phyloP scores from a whole-genome alignment of 2,797 vertebrate species.

The Fistularia commersonii region DNA sequence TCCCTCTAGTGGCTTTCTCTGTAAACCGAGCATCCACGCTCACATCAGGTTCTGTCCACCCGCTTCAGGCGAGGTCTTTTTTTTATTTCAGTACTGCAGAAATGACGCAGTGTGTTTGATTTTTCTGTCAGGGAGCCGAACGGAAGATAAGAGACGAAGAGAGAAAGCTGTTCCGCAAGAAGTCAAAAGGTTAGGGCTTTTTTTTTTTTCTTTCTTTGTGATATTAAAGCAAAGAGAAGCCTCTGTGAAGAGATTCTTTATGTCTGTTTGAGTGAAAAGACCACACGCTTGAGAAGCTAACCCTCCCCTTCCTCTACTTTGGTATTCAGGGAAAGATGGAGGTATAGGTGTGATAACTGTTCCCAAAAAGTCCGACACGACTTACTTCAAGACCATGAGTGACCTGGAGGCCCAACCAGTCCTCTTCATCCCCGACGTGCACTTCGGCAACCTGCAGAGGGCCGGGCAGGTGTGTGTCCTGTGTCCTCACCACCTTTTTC shows the following conservation, averaged over 20 bases:
- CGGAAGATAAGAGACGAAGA: conserved; percentile 97
- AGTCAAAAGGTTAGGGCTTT: conserved; percentile 79
- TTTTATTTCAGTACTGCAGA: not conserved
- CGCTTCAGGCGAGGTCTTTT: not conserved
- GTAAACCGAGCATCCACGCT: conserved; percentile 13
- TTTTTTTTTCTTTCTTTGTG: no score
- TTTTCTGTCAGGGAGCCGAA: conserved; percentile 86
- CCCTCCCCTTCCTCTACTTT: not conserved
- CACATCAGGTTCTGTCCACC: not conserved
- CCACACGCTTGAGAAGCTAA: no score
- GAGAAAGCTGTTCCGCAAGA: conserved; percentile 94
- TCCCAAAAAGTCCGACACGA: conserved; percentile 88
- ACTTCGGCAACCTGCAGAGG: conserved; percentile 96
- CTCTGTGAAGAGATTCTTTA: no score
- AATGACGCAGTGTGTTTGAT: not conserved
- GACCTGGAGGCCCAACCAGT: conserved; percentile 95
- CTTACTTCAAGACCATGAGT: conserved; percentile 91
- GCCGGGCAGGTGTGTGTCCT: conserved; percentile 84
- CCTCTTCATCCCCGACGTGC: conserved; percentile 95
- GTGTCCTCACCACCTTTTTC: not conserved
- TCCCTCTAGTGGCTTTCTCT: conserved; percentile 61
- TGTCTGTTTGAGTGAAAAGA: no score
- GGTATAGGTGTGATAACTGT: conserved; percentile 57
- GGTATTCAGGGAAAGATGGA: conserved; percentile 67
- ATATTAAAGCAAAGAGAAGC: no score